A percentile compares a stretch with the other conserved stretches of the same genome.
Conservation (phyloP, 2,888 invertebrate species). For the Pseudanteris insignis region DNA sequence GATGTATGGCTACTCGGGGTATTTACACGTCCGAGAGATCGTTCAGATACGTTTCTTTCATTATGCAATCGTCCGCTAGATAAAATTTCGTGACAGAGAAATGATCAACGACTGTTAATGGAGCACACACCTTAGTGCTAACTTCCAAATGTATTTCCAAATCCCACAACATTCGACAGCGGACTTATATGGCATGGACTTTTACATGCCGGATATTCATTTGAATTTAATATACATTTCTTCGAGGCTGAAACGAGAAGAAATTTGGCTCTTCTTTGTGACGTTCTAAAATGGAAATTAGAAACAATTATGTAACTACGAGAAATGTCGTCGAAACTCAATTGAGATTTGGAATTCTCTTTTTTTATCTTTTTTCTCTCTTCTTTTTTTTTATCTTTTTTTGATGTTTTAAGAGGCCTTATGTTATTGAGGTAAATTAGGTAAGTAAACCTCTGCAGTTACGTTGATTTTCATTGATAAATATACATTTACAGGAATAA, state of each 20-base stretch:
- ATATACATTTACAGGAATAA: too few relatives aligned
- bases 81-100: slow-evolving; percentile 16
- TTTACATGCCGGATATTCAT: slow-evolving; percentile 1
- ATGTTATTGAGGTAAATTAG: background rate
- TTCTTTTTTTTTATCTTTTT: background rate
- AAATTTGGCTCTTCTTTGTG: background rate
- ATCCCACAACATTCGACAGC: background rate
- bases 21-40: slow-evolving; percentile 10
- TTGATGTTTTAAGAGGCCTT: background rate
- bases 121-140: slow-evolving; percentile 1
- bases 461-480: too few relatives aligned
- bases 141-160: slow-evolving; percentile 4
- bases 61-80: slow-evolving; percentile 10
- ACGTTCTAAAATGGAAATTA: slow-evolving; percentile 7
- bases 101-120: slow-evolving; percentile 7
- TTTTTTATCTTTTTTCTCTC: too few relatives aligned
- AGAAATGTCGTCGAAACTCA: background rate
- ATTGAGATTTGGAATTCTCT: too few relatives aligned
- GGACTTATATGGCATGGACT: background rate
- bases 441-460: too few relatives aligned
- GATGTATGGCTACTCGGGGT: slow-evolving; percentile 13
- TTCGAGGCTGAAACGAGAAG: background rate
- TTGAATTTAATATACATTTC: background rate
- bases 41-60: slow-evolving; percentile 12
- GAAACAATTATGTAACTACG: background rate